Conservation (phyloP, 2,113 vertebrate species). For the Dipodomys stephensi region DNA sequence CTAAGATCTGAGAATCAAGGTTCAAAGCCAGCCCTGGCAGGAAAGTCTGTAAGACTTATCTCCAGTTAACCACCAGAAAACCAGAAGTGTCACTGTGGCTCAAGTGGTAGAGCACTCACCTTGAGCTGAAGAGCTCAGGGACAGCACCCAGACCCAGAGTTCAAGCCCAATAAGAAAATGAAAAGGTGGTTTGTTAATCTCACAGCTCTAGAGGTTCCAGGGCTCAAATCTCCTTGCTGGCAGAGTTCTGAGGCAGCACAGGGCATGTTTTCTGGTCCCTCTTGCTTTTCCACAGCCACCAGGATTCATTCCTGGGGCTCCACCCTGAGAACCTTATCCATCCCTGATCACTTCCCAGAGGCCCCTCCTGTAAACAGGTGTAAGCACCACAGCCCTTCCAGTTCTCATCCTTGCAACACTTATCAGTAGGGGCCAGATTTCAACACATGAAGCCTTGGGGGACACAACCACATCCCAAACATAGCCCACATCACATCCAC, state of each 20-base stretch:
- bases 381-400: background rate
- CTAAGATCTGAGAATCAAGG: no score
- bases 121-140: no score
- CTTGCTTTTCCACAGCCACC: background rate
- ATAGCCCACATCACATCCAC: background rate
- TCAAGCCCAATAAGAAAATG: no score
- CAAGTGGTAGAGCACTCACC: no score
- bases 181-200: background rate
- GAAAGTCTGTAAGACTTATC: no score
- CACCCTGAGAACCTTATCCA: no score
- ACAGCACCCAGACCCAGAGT: no score
- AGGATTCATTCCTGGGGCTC: background rate
- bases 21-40: no score
- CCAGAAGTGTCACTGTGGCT: no score
- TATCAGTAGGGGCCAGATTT: no score
- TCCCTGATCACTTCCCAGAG: background rate
- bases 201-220: background rate
- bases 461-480: background rate
- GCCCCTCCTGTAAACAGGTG: background rate
- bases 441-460: background rate
- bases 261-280: background rate
- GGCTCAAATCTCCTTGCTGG: background rate
- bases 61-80: no score
- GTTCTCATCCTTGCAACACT: background rate
- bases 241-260: background rate